These are phyloP conservation scores for Momotus momota DNA, from an alignment of 2,797 vertebrate genomes.

Conservation along the genomic window DNA sequence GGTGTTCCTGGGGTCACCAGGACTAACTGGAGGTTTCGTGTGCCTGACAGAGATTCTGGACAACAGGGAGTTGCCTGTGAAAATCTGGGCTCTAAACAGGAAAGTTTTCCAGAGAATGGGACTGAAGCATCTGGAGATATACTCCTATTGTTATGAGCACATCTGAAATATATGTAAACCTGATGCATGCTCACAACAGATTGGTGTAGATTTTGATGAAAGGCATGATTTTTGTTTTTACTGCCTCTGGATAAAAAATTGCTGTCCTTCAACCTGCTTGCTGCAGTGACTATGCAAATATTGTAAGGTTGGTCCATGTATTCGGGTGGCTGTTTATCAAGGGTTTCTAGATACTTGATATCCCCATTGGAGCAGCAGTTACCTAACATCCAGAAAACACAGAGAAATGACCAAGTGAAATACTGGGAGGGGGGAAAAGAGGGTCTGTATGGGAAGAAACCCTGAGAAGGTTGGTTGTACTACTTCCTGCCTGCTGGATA, in stretches of 20 bases:
- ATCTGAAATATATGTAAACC: neutral
- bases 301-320: neutral
- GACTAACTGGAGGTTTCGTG: neutral
- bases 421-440: neutral
- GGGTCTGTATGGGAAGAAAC: neutral
- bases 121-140: accelerated
- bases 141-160: neutral
- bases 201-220: neutral
- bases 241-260: neutral
- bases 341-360: neutral
- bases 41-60: neutral
- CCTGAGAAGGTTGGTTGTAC: neutral
- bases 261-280: neutral
- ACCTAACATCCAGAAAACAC: neutral
- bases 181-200: neutral
- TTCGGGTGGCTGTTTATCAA: neutral
- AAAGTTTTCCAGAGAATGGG: neutral
- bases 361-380: neutral
- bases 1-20: neutral
- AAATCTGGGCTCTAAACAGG: neutral
- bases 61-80: neutral
- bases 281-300: no score
- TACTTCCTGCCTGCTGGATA: neutral
- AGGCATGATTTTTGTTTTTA: neutral
- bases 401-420: neutral